Conservation (phyloP, 2,888 invertebrate species). For the Temnothorax ravouxi region DNA sequence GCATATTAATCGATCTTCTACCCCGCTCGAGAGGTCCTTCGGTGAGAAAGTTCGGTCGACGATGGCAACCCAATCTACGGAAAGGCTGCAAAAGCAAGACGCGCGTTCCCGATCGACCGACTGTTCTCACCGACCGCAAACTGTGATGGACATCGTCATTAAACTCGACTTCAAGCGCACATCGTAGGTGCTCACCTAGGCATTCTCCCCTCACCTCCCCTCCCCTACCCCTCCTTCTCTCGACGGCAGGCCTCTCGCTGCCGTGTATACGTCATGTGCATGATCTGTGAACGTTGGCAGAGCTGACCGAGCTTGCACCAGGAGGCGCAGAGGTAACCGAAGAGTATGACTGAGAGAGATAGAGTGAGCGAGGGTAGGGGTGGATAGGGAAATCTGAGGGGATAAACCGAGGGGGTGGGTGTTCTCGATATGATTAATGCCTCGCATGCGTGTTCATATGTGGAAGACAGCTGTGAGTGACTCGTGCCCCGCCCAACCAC, state of each 20-base stretch:
- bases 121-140: slow-evolving; percentile 52
- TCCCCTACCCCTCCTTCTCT: neutral
- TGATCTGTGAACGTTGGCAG: slow-evolving; percentile 67
- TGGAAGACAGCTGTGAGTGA: slow-evolving; percentile 82
- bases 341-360: slow-evolving; percentile 33
- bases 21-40: slow-evolving; percentile 30
- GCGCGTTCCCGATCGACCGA: slow-evolving; percentile 39
- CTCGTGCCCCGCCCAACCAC: slow-evolving; percentile 76
- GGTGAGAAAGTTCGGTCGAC: slow-evolving; percentile 42
- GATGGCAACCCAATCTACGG: slow-evolving; percentile 44
- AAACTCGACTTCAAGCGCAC: slow-evolving; percentile 72
- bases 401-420: slow-evolving; percentile 52
- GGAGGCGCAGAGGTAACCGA: slow-evolving; percentile 17
- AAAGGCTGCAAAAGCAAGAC: slow-evolving; percentile 51
- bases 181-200: slow-evolving; percentile 34
- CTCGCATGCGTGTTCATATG: slow-evolving; percentile 77
- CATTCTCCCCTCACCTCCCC: slow-evolving; percentile 4
- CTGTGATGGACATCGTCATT: slow-evolving; percentile 77
- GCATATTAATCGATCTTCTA: slow-evolving; percentile 50
- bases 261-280: slow-evolving; percentile 67
- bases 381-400: slow-evolving; percentile 29
- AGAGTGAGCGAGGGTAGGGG: slow-evolving; percentile 17
- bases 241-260: slow-evolving; percentile 16
- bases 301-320: slow-evolving; percentile 47
- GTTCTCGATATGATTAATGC: slow-evolving; percentile 82